Evolutionary conservation across 2,888 invertebrate genomes (phyloP).

Genomic region (Nysson spinosus): DNA sequence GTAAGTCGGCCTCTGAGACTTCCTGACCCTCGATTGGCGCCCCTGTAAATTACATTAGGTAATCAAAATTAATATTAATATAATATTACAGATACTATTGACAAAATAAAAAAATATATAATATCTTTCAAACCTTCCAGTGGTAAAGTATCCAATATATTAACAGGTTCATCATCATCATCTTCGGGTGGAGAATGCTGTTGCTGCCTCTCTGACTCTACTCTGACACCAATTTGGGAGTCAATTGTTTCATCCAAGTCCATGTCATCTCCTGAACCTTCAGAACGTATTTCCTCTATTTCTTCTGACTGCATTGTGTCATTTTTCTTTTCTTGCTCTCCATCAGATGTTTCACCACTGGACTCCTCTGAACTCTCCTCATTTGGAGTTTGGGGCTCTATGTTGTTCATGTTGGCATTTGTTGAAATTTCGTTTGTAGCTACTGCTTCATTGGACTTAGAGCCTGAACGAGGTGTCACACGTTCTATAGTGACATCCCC

Average conservation of each 20-base stretch:
- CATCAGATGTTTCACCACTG: constrained; percentile 76
- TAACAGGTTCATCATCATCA: constrained; percentile 73
- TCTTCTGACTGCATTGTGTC: constrained; percentile 64
- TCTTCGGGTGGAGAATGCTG: constrained; percentile 60
- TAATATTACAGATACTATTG: not conserved
- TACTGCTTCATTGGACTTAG: constrained; percentile 58
- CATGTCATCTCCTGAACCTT: constrained; percentile 75
- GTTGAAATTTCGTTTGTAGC: constrained; percentile 52
- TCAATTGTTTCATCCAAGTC: constrained; percentile 76
- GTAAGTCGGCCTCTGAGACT: constrained; percentile 73
- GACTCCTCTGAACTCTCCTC: constrained; percentile 76
- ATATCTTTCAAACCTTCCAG: constrained; percentile 65
- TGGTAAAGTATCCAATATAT: constrained; percentile 74
- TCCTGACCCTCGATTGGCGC: constrained; percentile 75
- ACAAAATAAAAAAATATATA: constrained; percentile 4
- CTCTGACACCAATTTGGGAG: constrained; percentile 73
- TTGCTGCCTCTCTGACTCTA: constrained; percentile 68
- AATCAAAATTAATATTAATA: not conserved
- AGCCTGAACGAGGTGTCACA: constrained; percentile 71
- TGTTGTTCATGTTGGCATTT: constrained; percentile 57
- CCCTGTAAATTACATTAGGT: constrained; percentile 59
- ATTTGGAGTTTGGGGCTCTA: constrained; percentile 64
- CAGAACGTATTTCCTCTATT: constrained; percentile 72
- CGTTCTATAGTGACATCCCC: constrained; percentile 82
- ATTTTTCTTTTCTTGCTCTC: constrained; percentile 67